Percentiles rank a stretch among this genome's conserved stretches.
Conservation (phyloP, 2,797 vertebrate genomes). For the Lutjanus campechanus region DNA sequence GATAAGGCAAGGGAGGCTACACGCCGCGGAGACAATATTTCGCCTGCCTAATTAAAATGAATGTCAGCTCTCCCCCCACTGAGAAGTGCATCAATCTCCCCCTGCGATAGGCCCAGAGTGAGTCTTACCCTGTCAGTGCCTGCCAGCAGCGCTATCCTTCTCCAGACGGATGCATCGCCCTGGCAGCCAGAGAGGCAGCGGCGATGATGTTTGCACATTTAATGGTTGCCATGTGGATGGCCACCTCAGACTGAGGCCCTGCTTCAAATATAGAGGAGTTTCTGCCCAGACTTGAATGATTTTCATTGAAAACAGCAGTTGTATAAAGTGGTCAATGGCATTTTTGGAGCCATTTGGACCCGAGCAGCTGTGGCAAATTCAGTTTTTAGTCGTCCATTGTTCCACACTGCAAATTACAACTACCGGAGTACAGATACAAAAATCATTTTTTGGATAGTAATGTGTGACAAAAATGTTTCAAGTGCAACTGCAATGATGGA, state of each 20-base stretch:
- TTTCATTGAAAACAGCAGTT: constrained; percentile 52
- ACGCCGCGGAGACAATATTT: constrained; percentile 75
- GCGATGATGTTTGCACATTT: constrained; percentile 71
- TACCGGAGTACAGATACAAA: constrained; percentile 7
- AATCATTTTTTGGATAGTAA: constrained; percentile 2
- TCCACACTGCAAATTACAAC: constrained; percentile 10
- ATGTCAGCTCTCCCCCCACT: constrained; percentile 84
- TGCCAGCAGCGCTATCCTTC: constrained; percentile 76
- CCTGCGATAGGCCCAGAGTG: constrained; percentile 73
- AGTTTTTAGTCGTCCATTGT: background rate
- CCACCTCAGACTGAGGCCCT: constrained; percentile 45
- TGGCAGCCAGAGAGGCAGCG: constrained; percentile 60
- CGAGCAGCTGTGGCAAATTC: constrained; percentile 25
- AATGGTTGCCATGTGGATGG: constrained; percentile 70
- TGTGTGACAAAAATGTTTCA: background rate
- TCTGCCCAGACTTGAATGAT: constrained; percentile 32
- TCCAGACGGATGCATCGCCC: constrained; percentile 69
- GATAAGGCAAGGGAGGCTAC: constrained; percentile 59
- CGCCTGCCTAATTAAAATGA: constrained; percentile 87
- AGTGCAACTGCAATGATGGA: background rate
- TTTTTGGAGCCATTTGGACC: constrained; percentile 36
- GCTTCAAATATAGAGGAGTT: constrained; percentile 29
- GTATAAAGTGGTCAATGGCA: constrained; percentile 35
- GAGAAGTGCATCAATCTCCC: constrained; percentile 86
- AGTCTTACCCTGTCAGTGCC: constrained; percentile 79